Base-by-base conservation (phyloP, 1,140 invertebrate genomes). In the Pantala flavescens region DNA sequence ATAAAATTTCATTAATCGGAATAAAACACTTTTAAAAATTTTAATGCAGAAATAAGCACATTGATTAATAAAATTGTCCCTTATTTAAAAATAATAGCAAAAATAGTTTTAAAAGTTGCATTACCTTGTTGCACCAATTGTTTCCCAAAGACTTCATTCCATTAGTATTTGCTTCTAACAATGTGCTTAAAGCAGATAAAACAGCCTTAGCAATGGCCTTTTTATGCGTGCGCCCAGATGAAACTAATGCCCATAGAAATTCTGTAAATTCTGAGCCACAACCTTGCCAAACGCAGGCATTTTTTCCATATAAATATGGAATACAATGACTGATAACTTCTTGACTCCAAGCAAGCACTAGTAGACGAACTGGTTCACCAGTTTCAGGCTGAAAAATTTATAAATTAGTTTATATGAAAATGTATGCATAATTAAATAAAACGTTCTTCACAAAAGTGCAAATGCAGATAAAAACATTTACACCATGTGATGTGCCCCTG, bases 301-400 rank as follows among this genome's bases (percentile, higher is more conserved):
- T 63, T 63, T 63, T 63, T 3, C 49, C 49, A 63, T 63, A 63
- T 21, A 63, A 63, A 63, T 63, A 63, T 63, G 49, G 49, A 63
- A 19, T 63, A 14, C 49, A 63, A 19, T 63, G 49, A 63, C 3
- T 21, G n/a, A 63, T 63, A 63, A 63, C n/a, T 14, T 63, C 49
- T 14, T 63, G 49, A 63, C 16, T 19, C 49, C 49, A 63, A 63
- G 14, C 14, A 21, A 63, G 49, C 5, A 63, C 49, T 19, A 63
- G 49, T 19, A 63, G 49, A 21, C 49, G 49, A 1, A 21, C n/a
- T 16, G 49, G 49, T 21, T 63, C 49, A 7, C 49, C 49, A 19
- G 49, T 63, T 63, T 63, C 49, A 63, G 49, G 49, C 49, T 63
- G 12, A 63, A 63, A 63, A 63, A 36, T 36, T 2, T 9, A 36